Conservation (phyloP, 2,113 vertebrate genomes). For the Heterochromis multidens region DNA sequence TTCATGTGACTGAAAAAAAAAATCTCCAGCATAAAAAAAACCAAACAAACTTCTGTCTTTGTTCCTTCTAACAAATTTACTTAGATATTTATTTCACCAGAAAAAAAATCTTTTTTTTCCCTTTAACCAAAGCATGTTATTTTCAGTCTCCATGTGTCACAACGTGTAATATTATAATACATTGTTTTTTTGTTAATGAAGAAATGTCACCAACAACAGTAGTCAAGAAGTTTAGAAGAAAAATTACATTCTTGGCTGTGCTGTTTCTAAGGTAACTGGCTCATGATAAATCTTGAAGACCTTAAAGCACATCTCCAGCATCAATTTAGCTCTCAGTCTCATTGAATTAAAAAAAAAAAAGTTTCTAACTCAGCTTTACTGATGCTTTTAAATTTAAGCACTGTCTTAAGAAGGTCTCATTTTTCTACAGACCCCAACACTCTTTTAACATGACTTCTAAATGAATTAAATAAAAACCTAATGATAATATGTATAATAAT, state of each 20-base stretch:
- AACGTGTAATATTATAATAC: neutral
- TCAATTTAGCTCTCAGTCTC: neutral
- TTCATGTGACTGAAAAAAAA: neutral
- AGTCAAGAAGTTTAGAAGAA: neutral
- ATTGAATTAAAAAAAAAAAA: neutral
- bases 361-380: neutral
- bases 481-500: too few relatives aligned
- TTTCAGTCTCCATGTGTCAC: constrained; percentile 10
- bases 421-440: neutral
- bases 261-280: constrained; percentile 56
- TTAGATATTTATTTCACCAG: neutral
- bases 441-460: neutral
- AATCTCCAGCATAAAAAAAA: neutral
- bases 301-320: constrained; percentile 19
- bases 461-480: neutral
- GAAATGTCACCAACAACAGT: constrained; percentile 25
- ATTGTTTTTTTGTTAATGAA: neutral
- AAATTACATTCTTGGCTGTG: constrained; percentile 14
- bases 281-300: constrained; percentile 10
- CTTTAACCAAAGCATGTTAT: neutral
- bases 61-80: neutral
- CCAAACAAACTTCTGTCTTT: neutral
- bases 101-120: rapidly evolving
- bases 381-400: neutral
- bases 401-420: neutral